Conservation (phyloP, 2,113 vertebrate species). For the Lepus americanus region DNA sequence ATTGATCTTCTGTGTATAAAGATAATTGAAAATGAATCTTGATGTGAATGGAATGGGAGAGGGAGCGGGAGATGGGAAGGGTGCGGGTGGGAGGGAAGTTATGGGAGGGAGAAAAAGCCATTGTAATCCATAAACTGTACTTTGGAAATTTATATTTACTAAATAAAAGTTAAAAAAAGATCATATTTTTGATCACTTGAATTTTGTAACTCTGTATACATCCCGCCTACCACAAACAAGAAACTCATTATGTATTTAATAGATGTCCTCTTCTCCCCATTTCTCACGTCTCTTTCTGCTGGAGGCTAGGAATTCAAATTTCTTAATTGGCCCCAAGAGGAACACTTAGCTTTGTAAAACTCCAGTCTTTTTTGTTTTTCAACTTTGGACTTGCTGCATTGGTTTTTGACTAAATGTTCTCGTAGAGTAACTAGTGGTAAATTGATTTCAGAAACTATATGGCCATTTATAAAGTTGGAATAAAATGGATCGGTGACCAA, state of each 20-base stretch:
- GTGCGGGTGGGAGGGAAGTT: too few relatives aligned
- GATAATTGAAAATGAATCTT: too few relatives aligned
- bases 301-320: not conserved
- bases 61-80: too few relatives aligned
- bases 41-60: too few relatives aligned
- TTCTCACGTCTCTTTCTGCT: not conserved
- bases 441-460: not conserved
- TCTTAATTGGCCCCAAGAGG: not conserved
- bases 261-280: not conserved
- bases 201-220: not conserved
- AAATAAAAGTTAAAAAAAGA: not conserved
- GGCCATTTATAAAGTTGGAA: not conserved
- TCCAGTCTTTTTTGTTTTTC: constrained; percentile 3
- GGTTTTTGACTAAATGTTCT: constrained; percentile 10
- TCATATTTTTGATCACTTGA: not conserved
- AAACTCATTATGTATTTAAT: constrained; percentile 10
- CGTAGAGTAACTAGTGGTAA: not conserved
- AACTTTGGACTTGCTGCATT: not conserved
- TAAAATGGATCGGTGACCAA: not conserved
- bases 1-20: too few relatives aligned
- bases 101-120: too few relatives aligned
- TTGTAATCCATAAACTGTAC: too few relatives aligned
- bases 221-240: not conserved
- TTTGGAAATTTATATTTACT: too few relatives aligned
- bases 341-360: constrained; percentile 34